These are phyloP conservation scores for Pocillopora damicornis DNA, from an alignment of 64 coral and sea anemone species.

Conservation along the genomic window DNA sequence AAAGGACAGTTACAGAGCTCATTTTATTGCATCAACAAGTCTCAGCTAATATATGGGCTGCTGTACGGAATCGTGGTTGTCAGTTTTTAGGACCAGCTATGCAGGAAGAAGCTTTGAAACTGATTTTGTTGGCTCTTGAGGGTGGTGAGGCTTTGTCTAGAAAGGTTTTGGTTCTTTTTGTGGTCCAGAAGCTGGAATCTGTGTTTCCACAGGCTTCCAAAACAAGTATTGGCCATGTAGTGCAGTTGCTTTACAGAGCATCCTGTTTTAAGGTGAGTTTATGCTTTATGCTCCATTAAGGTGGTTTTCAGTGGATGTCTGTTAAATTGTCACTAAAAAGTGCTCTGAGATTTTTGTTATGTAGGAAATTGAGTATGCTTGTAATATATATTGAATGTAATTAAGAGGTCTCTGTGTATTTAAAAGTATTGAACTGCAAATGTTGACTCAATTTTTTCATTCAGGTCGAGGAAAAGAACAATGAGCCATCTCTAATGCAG, in stretches of 20 bases:
- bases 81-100: constrained; percentile 99
- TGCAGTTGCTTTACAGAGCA: constrained; percentile 93
- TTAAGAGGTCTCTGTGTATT: too few relatives aligned
- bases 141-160: constrained; percentile 93
- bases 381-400: too few relatives aligned
- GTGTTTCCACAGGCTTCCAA: constrained; percentile 96
- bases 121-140: constrained; percentile 86
- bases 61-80: constrained; percentile 95
- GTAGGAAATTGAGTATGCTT: too few relatives aligned
- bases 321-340: neutral
- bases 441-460: neutral
- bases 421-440: too few relatives aligned
- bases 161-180: constrained; percentile 97
- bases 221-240: constrained; percentile 98
- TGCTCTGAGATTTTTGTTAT: too few relatives aligned
- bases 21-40: constrained; percentile 95
- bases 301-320: neutral
- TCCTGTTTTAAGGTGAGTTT: constrained; percentile 89
- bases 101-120: constrained; percentile 93
- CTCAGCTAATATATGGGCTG: constrained; percentile 94
- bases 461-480: constrained; percentile 83
- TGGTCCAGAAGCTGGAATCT: constrained; percentile 87
- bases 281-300: neutral
- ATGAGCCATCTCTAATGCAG: constrained; percentile 98
- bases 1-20: constrained; percentile 92